These are phyloP conservation scores for Anoplolepis gracilipes DNA, from an alignment of 1,140 invertebrate genomes.

Conservation along the genomic window DNA sequence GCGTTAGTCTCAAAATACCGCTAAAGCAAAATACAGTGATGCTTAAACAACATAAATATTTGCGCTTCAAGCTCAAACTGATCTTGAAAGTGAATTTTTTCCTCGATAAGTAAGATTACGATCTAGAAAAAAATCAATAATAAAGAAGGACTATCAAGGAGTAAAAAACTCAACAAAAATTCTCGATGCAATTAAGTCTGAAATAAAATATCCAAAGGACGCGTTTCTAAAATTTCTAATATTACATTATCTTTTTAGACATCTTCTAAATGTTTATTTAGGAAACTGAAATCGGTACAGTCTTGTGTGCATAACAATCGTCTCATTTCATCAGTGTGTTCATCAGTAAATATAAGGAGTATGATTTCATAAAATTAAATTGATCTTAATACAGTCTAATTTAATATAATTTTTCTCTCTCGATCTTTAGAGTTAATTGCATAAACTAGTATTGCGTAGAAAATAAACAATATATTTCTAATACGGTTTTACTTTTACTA, in stretches of 20 bases:
- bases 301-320: no score
- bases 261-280: no score
- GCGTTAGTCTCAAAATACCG: background rate
- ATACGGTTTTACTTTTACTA: background rate
- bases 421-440: background rate
- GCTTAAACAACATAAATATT: background rate
- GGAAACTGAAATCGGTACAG: no score
- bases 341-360: no score
- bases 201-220: no score
- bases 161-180: background rate
- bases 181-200: no score
- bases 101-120: background rate
- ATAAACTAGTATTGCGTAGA: background rate
- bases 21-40: background rate
- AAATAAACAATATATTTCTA: background rate
- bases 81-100: slow-evolving; percentile 5
- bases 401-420: background rate
- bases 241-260: no score
- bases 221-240: no score
- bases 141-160: background rate
- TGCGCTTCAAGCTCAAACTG: background rate
- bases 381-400: background rate
- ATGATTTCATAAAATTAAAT: background rate
- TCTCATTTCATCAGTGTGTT: background rate
- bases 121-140: background rate